Conservation (phyloP, 2,888 invertebrate species). For the Acanthosepion pharaonis region DNA sequence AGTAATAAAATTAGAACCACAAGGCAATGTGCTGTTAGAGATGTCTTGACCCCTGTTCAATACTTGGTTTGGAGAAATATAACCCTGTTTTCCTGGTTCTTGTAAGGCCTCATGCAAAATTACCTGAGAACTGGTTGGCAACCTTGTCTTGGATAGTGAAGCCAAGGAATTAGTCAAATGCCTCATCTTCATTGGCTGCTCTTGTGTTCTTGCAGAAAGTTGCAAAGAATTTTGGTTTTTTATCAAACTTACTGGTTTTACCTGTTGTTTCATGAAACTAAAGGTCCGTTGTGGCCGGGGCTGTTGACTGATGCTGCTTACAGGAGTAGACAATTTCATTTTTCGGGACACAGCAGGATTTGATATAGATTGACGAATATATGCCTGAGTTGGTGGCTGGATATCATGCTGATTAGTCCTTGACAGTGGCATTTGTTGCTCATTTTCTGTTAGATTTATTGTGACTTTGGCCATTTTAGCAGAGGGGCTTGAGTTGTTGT, state of each 20-base stretch:
- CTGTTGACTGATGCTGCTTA: not conserved
- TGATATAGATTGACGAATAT: not conserved
- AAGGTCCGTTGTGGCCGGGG: not conserved
- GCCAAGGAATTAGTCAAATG: not conserved
- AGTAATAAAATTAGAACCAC: not conserved
- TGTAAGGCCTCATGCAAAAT: not conserved
- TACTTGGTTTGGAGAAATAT: not conserved
- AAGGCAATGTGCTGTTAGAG: not conserved
- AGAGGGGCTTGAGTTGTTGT: not conserved
- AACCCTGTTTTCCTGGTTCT: not conserved
- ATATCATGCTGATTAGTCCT: not conserved
- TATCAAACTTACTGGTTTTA: not conserved
- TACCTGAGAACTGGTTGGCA: not conserved
- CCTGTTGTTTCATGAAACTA: not conserved
- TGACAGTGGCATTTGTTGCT: not conserved
- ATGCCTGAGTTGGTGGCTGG: not conserved
- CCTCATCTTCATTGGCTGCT: not conserved
- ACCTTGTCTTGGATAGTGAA: not conserved
- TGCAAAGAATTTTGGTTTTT: slow-evolving; percentile 15
- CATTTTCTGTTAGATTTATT: not conserved
- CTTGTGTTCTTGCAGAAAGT: not conserved
- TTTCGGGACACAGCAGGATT: not conserved
- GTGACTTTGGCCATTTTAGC: not conserved
- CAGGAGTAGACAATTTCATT: not conserved
- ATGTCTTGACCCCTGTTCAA: not conserved